These are phyloP conservation scores for Cherax destructor DNA, from an alignment of 1,140 invertebrate species.

Conservation along the genomic window DNA sequence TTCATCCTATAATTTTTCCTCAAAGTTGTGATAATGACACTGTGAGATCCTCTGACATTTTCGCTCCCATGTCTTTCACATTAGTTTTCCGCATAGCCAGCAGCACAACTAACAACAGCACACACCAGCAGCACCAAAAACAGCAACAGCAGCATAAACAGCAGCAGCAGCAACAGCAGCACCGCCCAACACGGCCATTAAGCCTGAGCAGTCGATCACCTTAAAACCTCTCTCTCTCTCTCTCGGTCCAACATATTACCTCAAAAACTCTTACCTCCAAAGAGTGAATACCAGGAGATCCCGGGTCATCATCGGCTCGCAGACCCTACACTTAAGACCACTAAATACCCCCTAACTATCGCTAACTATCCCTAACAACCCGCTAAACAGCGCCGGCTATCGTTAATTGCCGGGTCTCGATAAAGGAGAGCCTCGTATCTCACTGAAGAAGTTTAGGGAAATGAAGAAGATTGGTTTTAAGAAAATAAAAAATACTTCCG, in stretches of 20 bases:
- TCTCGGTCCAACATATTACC: neutral
- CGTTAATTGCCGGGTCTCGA: constrained; percentile 32
- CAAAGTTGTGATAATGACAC: no score
- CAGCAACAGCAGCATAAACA: no score
- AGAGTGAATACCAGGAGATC: constrained; percentile 25
- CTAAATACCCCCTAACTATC: constrained; percentile 34
- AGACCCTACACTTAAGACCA: constrained; percentile 23
- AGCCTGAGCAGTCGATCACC: no score
- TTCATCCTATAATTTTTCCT: no score
- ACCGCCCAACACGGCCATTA: neutral
- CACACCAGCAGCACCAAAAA: no score
- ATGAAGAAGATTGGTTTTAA: no score
- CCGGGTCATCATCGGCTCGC: neutral
- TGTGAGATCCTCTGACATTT: no score
- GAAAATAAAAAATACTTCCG: no score
- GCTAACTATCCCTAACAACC: constrained; percentile 38
- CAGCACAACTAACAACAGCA: no score
- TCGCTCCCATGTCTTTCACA: no score
- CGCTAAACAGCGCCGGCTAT: constrained; percentile 23
- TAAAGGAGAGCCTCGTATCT: constrained; percentile 18
- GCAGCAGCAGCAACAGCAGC: neutral
- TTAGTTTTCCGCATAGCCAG: no score
- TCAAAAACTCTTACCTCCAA: constrained; percentile 15
- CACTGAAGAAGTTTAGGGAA: neutral
- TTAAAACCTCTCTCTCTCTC: no score